Evolutionary conservation across 2,888 invertebrate species (phyloP).

Genomic region (Pollenia amentaria): DNA sequence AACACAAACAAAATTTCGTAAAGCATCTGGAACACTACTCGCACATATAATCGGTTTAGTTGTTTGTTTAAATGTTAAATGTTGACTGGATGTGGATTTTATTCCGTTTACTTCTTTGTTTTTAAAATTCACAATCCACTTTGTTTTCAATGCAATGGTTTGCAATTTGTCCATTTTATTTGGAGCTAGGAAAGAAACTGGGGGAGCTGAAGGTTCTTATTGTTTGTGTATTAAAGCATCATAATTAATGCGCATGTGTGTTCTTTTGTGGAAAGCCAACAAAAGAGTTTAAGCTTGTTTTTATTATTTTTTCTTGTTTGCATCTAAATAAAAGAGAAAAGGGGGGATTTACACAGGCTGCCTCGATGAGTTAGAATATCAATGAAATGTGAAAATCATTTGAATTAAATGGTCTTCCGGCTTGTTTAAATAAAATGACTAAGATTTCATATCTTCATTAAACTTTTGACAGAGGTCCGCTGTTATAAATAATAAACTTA

Average conservation of each 20-base stretch:
- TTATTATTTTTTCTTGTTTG: not conserved
- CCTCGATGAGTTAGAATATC: conserved; percentile 11
- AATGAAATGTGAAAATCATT: conserved; percentile 34
- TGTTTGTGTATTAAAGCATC: conserved; percentile 28
- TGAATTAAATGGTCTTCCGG: conserved; percentile 46
- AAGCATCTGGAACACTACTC: conserved; percentile 46
- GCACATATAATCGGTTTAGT: not conserved
- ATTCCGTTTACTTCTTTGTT: not conserved
- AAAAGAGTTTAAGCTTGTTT: conserved; percentile 47
- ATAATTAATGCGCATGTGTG: conserved; percentile 66
- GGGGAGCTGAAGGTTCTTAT: conserved; percentile 6
- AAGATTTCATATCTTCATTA: not conserved
- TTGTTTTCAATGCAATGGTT: conserved; percentile 44
- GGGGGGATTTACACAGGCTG: conserved; percentile 6
- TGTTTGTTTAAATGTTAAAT: conserved; percentile 22
- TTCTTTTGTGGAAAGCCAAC: conserved; percentile 58
- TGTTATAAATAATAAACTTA: not conserved
- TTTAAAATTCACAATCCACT: conserved; percentile 64
- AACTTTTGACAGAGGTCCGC: not conserved
- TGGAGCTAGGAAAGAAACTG: not conserved
- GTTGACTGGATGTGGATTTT: conserved; percentile 56
- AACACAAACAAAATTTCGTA: conserved; percentile 39
- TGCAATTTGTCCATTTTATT: not conserved
- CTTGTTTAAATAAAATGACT: conserved; percentile 1
- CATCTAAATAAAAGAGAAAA: not conserved